Base-by-base conservation (phyloP, 1,140 invertebrate species). In the Drosophila takahashii region DNA sequence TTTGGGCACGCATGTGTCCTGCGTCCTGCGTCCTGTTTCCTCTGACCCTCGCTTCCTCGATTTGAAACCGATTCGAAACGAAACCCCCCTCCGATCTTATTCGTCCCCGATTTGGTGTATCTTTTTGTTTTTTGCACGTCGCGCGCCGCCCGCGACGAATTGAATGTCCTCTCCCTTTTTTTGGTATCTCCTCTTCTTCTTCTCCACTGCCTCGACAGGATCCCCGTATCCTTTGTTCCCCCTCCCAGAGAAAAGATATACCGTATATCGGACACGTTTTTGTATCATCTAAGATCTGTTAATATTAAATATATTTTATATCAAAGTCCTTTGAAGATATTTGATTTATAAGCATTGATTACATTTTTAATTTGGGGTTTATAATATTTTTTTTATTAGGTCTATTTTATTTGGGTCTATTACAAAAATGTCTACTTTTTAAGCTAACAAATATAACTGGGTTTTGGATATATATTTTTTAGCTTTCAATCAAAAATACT, bases 61-160 rank as follows among this genome's bases (percentile, higher is more conserved):
- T 11, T 37, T 8, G 27, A 27, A 32, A 8, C 29, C 6, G 29
- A 32, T 22, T 22, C 22, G 22, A 22, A 22, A 22, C 22, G 22
- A 22, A 22, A 22, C 3, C 27, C 59, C 74, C 54, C 64, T 37
- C 34, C 11, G 15, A 22, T 32, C 39, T 53, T 27, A 54, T 50
- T 47, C 44, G 39, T 48, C 32, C 36, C 45, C 32, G 10, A 66
- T 45, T 56, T 18, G 32, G 9, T 36, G 29, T 37, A 27, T 56
- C 54, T 44, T 71, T 85, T 85, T 85, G 78, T 85, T 87, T 87
- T 85, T 85, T 60, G 81, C 81, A 87, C 81, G 81, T 78, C 42
- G 60, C 60, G 50, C 42, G 78, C 78, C 79, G 78, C 73, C 73
- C 78, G 79, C 77, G 79, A 73, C 79, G 79, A 81, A 81, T 70